Base-by-base conservation (phyloP, 2,888 invertebrate genomes). In the Spodoptera exigua region DNA sequence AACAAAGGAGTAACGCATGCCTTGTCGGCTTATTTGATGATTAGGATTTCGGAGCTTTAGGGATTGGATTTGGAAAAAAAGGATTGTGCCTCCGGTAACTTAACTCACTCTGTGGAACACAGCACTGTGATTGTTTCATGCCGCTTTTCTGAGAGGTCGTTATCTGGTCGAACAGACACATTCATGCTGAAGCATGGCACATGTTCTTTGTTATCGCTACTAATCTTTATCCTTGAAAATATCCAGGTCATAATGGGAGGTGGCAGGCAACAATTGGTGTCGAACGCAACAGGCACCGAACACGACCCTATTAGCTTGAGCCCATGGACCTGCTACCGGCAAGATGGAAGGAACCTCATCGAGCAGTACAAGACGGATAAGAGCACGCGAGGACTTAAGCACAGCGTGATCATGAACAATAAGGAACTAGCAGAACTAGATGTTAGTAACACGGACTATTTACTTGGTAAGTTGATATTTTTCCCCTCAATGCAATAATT, bases 231-330 rank as follows among this genome's bases (percentile, higher is more conserved):
- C 27, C 9, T 0, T 27, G 27, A 27, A 27, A 27, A 27, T 27
- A 5, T 79, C 3, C 78, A 97, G 97, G 97, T 98, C 0, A 96
- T 98, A 16, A 96, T 98, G 95, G 98, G 98, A 0, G 98, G 98
- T 3, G 98, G 98, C 0, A 95, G 96, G 43, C 97, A 97, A 83
- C 91, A 95, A 70, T 86, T 98, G 7, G 94, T 96, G 21, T 95
- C 96, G 0, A 95, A 96, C 77, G 91, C 95, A 0, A 89, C 89
- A 0, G 92, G 82, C 0, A 90, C 94, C 0, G 78, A 90, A 0
- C 89, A 86, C 0, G 97, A 97, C 72, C 96, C 96, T 0, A 85
- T 96, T 39, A 70, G 58, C 34, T 0, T 14, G 2, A 96, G 96
- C 72, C 88, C 85, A 0, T 96, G 96, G 95, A 93, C 95, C 0